Conservation (phyloP, 2,113 vertebrate genomes). For the Oreochromis niloticus region DNA sequence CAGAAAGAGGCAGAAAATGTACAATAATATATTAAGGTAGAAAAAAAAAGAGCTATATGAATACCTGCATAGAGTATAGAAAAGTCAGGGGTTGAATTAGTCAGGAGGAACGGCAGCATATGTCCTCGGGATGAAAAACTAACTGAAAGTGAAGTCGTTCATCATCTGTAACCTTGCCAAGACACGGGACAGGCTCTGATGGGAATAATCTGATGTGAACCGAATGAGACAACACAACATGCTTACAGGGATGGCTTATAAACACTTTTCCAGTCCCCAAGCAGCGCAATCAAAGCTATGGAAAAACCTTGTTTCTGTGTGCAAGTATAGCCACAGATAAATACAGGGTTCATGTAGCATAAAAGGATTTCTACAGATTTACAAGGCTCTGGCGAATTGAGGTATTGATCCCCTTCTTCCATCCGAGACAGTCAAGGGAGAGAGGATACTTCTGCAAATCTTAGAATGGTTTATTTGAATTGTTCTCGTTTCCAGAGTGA, state of each 20-base stretch:
- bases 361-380: slow-evolving; percentile 48
- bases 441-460: neutral
- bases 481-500: neutral
- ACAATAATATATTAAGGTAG: neutral
- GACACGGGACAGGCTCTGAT: slow-evolving; percentile 1
- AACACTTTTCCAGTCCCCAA: neutral
- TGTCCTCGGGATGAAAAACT: slow-evolving; percentile 3
- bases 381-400: neutral
- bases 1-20: neutral
- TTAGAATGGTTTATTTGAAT: neutral
- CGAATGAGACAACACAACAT: neutral
- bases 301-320: neutral
- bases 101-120: neutral
- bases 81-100: neutral
- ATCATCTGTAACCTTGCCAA: slow-evolving; percentile 33
- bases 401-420: slow-evolving; percentile 23
- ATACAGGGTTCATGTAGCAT: slow-evolving; percentile 19
- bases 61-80: neutral
- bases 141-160: slow-evolving; percentile 5
- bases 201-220: slow-evolving; percentile 13
- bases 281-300: neutral
- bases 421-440: neutral
- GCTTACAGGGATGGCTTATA: neutral
- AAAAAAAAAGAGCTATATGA: neutral
- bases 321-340: slow-evolving; percentile 25